Conservation (phyloP, 64 coral and sea anemone genomes). For the Montipora sp. region DNA sequence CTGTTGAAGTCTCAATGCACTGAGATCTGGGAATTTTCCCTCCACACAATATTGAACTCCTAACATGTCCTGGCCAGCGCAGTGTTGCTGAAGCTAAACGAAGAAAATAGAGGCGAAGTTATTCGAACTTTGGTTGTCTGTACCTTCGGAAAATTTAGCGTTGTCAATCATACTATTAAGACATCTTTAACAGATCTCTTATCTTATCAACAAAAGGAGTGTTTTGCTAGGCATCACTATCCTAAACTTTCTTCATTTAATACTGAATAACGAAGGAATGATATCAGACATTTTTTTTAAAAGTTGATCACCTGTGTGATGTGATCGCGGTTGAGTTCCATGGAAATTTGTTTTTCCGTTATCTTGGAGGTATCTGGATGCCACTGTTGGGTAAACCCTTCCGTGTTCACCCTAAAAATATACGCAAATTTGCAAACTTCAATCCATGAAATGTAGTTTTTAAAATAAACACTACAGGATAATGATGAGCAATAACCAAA, state of each 20-base stretch:
- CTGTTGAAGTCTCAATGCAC: conserved; percentile 11
- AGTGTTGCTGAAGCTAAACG: conserved; percentile 4
- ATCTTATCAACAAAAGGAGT: too few species aligned
- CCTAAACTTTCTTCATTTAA: not conserved
- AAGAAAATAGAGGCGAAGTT: not conserved
- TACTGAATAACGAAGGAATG: too few species aligned
- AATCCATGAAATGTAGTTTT: not conserved
- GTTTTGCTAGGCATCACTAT: too few species aligned
- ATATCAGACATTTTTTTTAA: not conserved
- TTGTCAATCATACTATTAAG: too few species aligned
- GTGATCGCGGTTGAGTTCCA: not conserved
- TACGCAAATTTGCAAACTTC: not conserved
- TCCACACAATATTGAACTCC: conserved; percentile 30
- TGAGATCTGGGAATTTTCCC: conserved; percentile 11
- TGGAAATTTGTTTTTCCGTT: not conserved
- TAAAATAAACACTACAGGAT: too few species aligned
- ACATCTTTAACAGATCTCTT: too few species aligned
- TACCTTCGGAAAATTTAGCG: not conserved
- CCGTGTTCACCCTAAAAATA: not conserved
- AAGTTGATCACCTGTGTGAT: not conserved
- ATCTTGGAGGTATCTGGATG: not conserved
- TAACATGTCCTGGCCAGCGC: conserved; percentile 21
- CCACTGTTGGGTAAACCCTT: not conserved
- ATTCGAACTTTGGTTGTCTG: not conserved
- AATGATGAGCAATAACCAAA: too few species aligned